Percentiles rank a stretch among this genome's conserved stretches.
phyloP scores from a whole-genome alignment of 2,797 vertebrate genomes.

The Hoplostethus mediterraneus region DNA sequence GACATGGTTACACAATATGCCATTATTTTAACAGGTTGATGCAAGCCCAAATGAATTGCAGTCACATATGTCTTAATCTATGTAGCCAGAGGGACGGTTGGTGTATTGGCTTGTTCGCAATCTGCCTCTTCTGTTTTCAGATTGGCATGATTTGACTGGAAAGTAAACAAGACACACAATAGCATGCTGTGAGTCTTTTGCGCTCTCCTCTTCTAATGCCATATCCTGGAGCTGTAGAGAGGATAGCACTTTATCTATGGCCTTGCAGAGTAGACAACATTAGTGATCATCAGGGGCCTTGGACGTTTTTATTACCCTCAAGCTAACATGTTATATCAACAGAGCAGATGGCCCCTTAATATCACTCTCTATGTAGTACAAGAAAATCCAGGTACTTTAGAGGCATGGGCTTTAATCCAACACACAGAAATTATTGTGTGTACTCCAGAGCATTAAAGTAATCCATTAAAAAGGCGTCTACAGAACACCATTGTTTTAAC shows the following conservation, averaged over 20 bases:
- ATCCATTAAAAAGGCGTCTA: neutral
- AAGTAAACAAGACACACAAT: neutral
- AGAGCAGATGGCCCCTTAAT: neutral
- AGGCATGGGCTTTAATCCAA: conserved; percentile 19
- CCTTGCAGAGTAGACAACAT: conserved; percentile 21
- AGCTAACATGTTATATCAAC: neutral
- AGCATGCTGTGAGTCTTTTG: neutral
- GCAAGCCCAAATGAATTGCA: conserved; percentile 49
- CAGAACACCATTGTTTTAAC: conserved; percentile 4
- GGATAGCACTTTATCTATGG: neutral
- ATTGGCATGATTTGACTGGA: conserved; percentile 23
- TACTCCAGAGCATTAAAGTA: neutral
- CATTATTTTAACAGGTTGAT: conserved; percentile 49
- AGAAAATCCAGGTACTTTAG: neutral
- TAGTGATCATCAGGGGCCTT: conserved; percentile 24
- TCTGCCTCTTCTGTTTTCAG: conserved; percentile 23
- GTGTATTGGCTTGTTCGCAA: conserved; percentile 36
- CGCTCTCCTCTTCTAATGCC: neutral
- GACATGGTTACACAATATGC: conserved; percentile 41
- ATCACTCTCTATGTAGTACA: neutral
- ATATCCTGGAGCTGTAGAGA: neutral
- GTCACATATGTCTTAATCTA: conserved; percentile 53
- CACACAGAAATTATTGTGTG: neutral
- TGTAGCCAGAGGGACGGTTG: conserved; percentile 40
- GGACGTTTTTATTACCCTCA: conserved; percentile 19